These are phyloP conservation scores for Dolichotis patagonum DNA, from an alignment of 2,113 vertebrate genomes.

Conservation along the genomic window DNA sequence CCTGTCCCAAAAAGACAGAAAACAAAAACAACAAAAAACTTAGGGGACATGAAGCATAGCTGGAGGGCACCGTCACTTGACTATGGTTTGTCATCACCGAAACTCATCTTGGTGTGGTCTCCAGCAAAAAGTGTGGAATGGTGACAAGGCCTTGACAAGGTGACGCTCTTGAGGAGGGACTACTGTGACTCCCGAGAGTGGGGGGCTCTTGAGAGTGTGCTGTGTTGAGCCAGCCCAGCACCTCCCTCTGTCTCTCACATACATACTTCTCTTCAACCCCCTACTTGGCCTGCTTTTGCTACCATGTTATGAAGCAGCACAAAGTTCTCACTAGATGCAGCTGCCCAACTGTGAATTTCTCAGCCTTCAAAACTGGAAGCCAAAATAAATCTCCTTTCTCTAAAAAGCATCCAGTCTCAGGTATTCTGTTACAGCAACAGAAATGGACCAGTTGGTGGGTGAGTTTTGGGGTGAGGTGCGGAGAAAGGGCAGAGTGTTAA, in stretches of 20 bases:
- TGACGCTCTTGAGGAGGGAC: not conserved
- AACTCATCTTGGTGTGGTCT: not conserved
- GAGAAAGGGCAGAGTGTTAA: not conserved
- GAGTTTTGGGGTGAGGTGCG: not conserved
- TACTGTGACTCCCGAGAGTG: not conserved
- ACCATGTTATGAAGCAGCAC: not conserved
- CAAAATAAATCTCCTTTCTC: not conserved
- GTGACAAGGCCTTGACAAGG: not conserved
- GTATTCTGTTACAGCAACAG: not conserved
- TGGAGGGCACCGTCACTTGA: not conserved
- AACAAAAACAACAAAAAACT: not conserved
- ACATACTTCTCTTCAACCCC: not conserved
- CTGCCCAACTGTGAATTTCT: not conserved
- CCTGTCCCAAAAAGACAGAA: not conserved
- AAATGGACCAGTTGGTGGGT: not conserved
- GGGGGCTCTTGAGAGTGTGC: too few species aligned
- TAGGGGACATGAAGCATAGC: not conserved
- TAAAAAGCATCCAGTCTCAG: not conserved
- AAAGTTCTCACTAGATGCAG: too few species aligned
- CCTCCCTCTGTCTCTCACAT: rapidly evolving
- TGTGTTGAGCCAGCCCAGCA: not conserved
- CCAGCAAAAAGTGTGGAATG: too few species aligned
- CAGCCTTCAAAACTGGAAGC: not conserved
- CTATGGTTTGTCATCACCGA: not conserved
- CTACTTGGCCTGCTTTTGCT: not conserved